Conservation (phyloP, 2,113 vertebrate genomes). For the Datnioides undecimradiatus region DNA sequence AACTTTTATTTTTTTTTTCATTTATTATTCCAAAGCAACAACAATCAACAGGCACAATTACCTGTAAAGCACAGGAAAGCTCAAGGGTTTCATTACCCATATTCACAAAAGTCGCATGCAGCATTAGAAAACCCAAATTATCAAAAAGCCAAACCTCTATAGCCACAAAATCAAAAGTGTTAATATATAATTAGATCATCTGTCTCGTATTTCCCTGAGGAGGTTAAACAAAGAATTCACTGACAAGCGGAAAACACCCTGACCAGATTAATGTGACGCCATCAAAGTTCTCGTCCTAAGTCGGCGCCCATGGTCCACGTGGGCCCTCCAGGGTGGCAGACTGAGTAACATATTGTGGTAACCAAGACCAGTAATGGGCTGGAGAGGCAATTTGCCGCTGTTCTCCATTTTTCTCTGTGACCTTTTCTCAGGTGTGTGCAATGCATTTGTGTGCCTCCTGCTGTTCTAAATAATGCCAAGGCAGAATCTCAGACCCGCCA, state of each 20-base stretch:
- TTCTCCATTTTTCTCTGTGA: conserved; percentile 82
- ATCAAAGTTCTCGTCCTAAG: conserved; percentile 43
- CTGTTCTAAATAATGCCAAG: conserved; percentile 78
- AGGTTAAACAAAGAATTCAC: conserved; percentile 28
- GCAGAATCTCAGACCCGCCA: conserved; percentile 75
- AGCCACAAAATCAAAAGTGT: conserved; percentile 18
- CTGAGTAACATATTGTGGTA: conserved; percentile 58
- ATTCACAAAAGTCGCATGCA: conserved; percentile 13
- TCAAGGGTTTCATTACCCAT: conserved; percentile 8
- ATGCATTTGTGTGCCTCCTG: conserved; percentile 75
- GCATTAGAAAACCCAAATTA: not conserved
- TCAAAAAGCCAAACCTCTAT: conserved; percentile 1
- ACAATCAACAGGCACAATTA: conserved; percentile 10
- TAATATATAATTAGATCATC: conserved; percentile 1
- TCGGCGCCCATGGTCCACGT: conserved; percentile 51
- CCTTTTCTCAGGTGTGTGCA: conserved; percentile 83
- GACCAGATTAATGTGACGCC: conserved; percentile 54
- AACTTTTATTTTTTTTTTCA: conserved; percentile 9
- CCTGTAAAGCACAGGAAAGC: conserved; percentile 5
- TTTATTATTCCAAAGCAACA: not conserved
- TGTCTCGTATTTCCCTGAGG: not conserved
- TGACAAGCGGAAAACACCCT: conserved; percentile 19
- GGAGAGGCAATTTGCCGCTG: conserved; percentile 79
- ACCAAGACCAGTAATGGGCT: conserved; percentile 72
- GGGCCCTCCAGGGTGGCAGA: conserved; percentile 46